phyloP scores from a whole-genome alignment of 2,797 vertebrate species.

The Cheirogaleus major region DNA sequence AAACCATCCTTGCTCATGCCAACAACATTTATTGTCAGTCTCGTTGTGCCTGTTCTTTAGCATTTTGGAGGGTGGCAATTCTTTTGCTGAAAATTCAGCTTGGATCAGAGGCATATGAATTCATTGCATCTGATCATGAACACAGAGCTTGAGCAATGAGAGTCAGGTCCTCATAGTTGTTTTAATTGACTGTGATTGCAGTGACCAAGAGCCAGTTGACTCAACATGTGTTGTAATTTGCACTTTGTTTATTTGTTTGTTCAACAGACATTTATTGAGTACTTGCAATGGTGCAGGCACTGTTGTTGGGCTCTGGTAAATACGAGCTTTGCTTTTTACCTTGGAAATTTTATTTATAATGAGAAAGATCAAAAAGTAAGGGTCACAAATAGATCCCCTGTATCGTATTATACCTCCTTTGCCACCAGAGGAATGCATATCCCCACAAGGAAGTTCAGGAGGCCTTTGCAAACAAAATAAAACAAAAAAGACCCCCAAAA shows the following conservation, averaged over 20 bases:
- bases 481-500: not conserved
- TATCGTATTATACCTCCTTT: not conserved
- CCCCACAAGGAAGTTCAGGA: not conserved
- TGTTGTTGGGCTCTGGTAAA: not conserved
- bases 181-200: not conserved
- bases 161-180: not conserved
- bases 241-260: not conserved
- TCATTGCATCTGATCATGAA: not conserved
- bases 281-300: not conserved
- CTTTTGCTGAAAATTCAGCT: not conserved
- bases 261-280: not conserved
- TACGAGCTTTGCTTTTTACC: not conserved
- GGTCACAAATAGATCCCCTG: not conserved
- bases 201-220: not conserved
- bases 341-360: not conserved
- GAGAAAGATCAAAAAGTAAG: not conserved
- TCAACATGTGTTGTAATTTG: not conserved
- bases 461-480: not conserved
- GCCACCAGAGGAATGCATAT: constrained; percentile 12
- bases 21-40: not conserved
- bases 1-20: constrained; percentile 47
- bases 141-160: not conserved
- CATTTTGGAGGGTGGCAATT: not conserved
- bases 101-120: not conserved
- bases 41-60: not conserved